Percentiles rank a stretch among this genome's conserved stretches.
phyloP scores from a whole-genome alignment of 2,113 vertebrate genomes.

The Calypte anna region DNA sequence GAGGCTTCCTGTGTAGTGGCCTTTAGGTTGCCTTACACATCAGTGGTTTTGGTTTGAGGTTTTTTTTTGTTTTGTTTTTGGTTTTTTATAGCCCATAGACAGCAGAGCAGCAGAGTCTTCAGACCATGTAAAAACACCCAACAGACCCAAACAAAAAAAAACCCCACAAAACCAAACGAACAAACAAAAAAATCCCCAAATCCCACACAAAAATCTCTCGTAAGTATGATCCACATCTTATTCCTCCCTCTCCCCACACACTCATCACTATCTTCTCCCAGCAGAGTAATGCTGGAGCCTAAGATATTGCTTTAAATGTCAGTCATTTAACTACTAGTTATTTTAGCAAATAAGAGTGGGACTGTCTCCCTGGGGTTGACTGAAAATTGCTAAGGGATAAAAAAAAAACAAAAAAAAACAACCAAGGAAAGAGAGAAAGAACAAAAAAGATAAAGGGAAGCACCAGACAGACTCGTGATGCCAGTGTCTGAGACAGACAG shows the following conservation, averaged over 20 bases:
- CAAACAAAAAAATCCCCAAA: neutral
- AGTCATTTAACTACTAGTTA: constrained; percentile 55
- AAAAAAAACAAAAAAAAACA: neutral
- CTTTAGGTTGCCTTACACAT: neutral
- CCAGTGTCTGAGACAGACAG: neutral
- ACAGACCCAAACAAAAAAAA: too few relatives aligned
- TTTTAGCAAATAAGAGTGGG: constrained; percentile 66
- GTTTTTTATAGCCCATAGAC: neutral
- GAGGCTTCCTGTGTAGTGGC: neutral
- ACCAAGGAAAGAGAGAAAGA: neutral
- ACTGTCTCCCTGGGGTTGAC: constrained; percentile 50
- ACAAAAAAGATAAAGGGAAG: constrained; percentile 19
- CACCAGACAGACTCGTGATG: neutral
- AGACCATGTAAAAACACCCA: too few relatives aligned
- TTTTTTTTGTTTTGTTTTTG: too few relatives aligned
- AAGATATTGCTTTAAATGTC: constrained; percentile 38
- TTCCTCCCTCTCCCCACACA: constrained; percentile 54
- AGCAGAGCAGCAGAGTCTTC: neutral
- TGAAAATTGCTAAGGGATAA: constrained; percentile 1
- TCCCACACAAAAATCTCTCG: neutral
- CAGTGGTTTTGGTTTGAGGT: neutral
- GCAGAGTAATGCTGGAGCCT: constrained; percentile 1
- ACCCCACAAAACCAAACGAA: too few relatives aligned
- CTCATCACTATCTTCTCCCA: constrained; percentile 37
- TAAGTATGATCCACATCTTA: constrained; percentile 43